Evolutionary conservation across 2,888 invertebrate genomes (phyloP).

Genomic region (Cephus sareptanus): DNA sequence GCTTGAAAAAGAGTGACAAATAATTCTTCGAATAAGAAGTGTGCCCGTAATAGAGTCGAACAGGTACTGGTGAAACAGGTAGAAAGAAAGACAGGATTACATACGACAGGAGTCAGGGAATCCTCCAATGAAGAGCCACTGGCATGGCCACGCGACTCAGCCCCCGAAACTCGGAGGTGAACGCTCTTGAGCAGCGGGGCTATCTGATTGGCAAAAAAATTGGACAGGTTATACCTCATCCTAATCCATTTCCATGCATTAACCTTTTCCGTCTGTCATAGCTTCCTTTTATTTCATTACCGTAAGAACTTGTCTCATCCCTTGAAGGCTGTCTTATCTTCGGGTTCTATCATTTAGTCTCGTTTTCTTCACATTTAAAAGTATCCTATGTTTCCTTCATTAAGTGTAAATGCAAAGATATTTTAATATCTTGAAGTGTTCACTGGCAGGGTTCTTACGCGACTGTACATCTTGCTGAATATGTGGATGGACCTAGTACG

Average conservation of each 20-base stretch:
- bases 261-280: background rate
- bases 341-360: background rate
- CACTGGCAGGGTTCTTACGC: slow-evolving; percentile 85
- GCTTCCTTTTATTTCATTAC: background rate
- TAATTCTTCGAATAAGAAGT: too few species aligned
- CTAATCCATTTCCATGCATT: background rate
- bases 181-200: slow-evolving; percentile 85
- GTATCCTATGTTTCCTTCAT: background rate
- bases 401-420: background rate
- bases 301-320: background rate
- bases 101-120: slow-evolving; percentile 10
- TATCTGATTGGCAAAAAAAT: slow-evolving; percentile 88
- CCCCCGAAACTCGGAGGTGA: slow-evolving; percentile 85
- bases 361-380: background rate
- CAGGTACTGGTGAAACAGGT: background rate
- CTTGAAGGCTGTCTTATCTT: background rate
- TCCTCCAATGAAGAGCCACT: slow-evolving; percentile 52
- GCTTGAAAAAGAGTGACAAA: slow-evolving; percentile 17
- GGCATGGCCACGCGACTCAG: slow-evolving; percentile 79
- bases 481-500: slow-evolving; percentile 77
- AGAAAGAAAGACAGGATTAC: background rate
- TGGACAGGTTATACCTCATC: slow-evolving; percentile 69
- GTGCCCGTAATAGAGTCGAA: background rate
- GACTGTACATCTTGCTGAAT: slow-evolving; percentile 87
- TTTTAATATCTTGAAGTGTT: background rate